These are phyloP conservation scores for Drosophila mulleri DNA, from an alignment of 2,888 invertebrate genomes.

Conservation along the genomic window DNA sequence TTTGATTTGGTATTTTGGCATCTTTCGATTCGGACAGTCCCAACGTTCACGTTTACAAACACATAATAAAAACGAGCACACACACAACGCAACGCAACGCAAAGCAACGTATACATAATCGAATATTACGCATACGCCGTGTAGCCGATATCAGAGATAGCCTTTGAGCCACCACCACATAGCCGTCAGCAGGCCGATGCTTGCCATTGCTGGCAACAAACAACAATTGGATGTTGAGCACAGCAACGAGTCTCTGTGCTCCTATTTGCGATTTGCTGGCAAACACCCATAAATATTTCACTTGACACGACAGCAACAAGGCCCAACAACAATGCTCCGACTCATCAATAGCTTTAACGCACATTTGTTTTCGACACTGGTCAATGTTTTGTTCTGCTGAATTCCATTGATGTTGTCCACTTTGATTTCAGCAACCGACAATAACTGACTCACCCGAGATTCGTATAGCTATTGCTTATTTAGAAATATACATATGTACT, in stretches of 20 bases:
- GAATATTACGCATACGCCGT: slow-evolving; percentile 68
- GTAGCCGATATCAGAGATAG: slow-evolving; percentile 12
- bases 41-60: slow-evolving; percentile 26
- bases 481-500: too few relatives aligned
- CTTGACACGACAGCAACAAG: slow-evolving; percentile 21
- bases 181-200: slow-evolving; percentile 8
- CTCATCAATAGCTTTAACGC: slow-evolving; percentile 29
- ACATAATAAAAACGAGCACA: slow-evolving; percentile 10
- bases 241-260: slow-evolving; percentile 7
- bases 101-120: slow-evolving; percentile 56
- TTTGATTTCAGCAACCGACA: slow-evolving; percentile 7
- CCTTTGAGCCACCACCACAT: slow-evolving; percentile 13
- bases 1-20: slow-evolving; percentile 30
- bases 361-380: slow-evolving; percentile 25
- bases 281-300: slow-evolving; percentile 33
- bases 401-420: background rate
- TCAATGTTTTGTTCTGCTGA: slow-evolving; percentile 22
- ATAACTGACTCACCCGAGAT: background rate
- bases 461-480: too few relatives aligned
- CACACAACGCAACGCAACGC: slow-evolving; percentile 9
- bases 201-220: too few relatives aligned
- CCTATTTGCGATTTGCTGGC: slow-evolving; percentile 19
- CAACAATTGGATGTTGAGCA: slow-evolving; percentile 34
- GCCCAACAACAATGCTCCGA: slow-evolving; percentile 24
- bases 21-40: slow-evolving; percentile 44